Evolutionary conservation across 2,888 invertebrate genomes (phyloP).

Genomic region (Margaritifera margaritifera): DNA sequence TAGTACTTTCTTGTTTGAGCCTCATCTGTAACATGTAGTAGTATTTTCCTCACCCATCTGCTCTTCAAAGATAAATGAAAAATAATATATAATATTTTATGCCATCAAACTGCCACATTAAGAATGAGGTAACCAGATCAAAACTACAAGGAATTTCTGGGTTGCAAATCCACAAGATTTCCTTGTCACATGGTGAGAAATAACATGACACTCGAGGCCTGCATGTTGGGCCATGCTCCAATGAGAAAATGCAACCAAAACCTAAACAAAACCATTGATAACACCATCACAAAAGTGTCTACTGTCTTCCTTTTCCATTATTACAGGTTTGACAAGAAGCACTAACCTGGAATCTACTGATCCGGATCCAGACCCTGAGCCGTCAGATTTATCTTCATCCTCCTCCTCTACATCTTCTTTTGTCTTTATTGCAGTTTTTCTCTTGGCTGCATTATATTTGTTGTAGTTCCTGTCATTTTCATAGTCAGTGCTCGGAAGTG

Average conservation of each 20-base stretch:
- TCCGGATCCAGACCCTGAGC: slow-evolving; percentile 59
- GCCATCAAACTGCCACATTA: no score
- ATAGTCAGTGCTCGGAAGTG: slow-evolving; percentile 35
- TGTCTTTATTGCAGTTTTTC: slow-evolving; percentile 11
- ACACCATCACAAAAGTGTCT: neutral
- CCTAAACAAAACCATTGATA: neutral
- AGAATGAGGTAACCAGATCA: no score
- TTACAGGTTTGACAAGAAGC: neutral
- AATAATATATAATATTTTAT: no score
- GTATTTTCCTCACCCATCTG: no score
- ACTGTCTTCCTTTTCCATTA: neutral
- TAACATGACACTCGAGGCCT: no score
- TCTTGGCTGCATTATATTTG: slow-evolving; percentile 36
- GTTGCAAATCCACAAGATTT: no score
- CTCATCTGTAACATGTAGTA: no score
- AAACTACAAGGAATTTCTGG: no score
- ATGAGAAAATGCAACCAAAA: neutral
- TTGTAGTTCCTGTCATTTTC: slow-evolving; percentile 38
- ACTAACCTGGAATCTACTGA: slow-evolving; percentile 40
- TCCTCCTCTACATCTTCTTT: slow-evolving; percentile 27
- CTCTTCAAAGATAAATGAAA: no score
- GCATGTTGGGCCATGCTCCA: no score
- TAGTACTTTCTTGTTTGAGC: no score
- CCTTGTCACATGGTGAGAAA: no score
- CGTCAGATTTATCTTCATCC: slow-evolving; percentile 26